Evolutionary conservation across 2,888 invertebrate genomes (phyloP), one percentile per base, ranked within the genome.

Genomic region (Pandemis corylana): DNA sequence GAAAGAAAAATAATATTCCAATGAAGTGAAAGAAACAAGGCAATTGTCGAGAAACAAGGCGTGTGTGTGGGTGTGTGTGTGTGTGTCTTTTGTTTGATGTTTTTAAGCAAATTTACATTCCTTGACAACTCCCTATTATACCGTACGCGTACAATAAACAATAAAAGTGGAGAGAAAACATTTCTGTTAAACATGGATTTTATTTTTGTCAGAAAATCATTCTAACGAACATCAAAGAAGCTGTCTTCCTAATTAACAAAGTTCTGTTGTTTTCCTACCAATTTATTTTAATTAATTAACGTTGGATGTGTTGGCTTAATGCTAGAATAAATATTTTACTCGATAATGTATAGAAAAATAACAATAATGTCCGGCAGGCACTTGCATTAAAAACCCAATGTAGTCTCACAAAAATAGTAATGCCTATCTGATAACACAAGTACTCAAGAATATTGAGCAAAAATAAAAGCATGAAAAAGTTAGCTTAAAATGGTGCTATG

Each of bases 151-250:
- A 64, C 20, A 64, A 49, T 7, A 20, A 28, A 65, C 46, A 9
- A 36, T 7, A n/a, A 49, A 36, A 49, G 49, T n/a, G n/a, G 36
- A 44, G 12, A 46, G 46, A 46, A 49, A 65, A 46, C 49, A 28
- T 65, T 65, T 65, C 69, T 74, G 49, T 44, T 44, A 74, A 74
- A 59, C 64, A n/a, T 59, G 68, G 64, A 69, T 59, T 73, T 61
- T 71, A 56, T 65, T 71, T 28, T 51, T 61, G 15, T 66, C 51
- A 51, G 28, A 44, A 44, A 36, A 75, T 67, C 71, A 63, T 67
- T 71, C 36, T 70, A 67, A 75, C 75, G 71, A 67, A 71, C 75
- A 67, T 71, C 70, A 75, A 75, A 71, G 73, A 65, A 61, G 59
- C 15, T 10, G 74, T 66, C 59, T 41, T 44, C 20, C 44, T 74